Conservation (phyloP, 2,113 vertebrate genomes). For the Dendrocopos noguchii region DNA sequence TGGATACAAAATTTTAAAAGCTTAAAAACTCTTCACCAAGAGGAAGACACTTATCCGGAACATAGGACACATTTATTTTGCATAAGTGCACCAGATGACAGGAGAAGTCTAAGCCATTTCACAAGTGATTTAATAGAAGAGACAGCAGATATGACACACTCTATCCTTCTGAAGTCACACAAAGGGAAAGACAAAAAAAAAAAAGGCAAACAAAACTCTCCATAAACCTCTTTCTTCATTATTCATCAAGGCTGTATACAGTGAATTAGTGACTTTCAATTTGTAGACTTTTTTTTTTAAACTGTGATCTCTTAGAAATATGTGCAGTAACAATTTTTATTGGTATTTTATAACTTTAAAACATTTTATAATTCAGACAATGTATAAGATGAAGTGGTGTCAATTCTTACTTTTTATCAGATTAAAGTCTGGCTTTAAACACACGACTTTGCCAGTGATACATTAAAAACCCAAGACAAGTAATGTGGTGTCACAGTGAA, state of each 20-base stretch:
- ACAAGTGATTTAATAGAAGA: conserved; percentile 57
- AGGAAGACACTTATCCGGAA: conserved; percentile 59
- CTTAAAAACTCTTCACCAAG: conserved; percentile 53
- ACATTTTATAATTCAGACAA: background rate
- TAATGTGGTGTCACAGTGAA: background rate
- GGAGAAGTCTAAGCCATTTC: conserved; percentile 52
- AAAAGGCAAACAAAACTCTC: conserved; percentile 17
- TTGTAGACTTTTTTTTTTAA: background rate
- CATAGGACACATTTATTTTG: conserved; percentile 64
- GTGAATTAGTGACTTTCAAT: background rate
- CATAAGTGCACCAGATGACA: conserved; percentile 64
- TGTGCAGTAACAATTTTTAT: background rate
- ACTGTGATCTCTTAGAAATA: background rate
- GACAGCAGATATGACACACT: conserved; percentile 41
- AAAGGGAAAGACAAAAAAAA: conserved; percentile 48
- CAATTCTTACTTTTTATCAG: background rate
- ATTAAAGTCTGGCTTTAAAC: background rate
- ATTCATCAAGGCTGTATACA: conserved; percentile 15
- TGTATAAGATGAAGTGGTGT: background rate
- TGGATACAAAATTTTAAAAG: conserved; percentile 56
- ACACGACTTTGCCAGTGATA: background rate
- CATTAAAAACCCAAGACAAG: background rate
- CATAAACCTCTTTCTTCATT: conserved; percentile 50
- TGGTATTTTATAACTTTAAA: background rate
- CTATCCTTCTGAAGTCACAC: conserved; percentile 48